Evolutionary conservation across 2,888 invertebrate genomes (phyloP), one percentile per base, ranked within the genome.

Genomic region (Ennomos erosarius): DNA sequence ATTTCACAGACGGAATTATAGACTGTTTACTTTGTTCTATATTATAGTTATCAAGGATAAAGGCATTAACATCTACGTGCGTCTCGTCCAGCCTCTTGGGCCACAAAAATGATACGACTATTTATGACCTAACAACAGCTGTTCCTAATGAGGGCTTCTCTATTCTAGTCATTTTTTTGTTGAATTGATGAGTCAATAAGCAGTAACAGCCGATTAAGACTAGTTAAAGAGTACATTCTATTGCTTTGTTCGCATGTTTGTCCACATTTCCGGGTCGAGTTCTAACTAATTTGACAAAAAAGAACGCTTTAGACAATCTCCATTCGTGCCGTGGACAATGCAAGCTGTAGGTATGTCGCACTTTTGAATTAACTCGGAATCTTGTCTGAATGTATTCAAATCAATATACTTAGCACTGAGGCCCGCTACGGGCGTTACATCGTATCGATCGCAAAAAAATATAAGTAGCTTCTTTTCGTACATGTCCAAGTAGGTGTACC

Each of bases 351-450:
- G 44, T 52, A 59, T 33, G 46, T 58, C 45, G 40, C 39, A 16
- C 12, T 39, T 48, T 40, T 43, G 52, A 53, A 59, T 58, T 12
- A 50, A 47, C 51, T 58, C 49, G 40, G 47, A 46, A 45, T 53
- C 51, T 55, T 60, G 59, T 68, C 69, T 62, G 59, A 74, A 74
- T 73, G 65, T 73, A 76, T 76, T 74, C 64, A 69, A 79, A 78
- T 74, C 74, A 68, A 75, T 78, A 78, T 68, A n/a, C n/a, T n/a
- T n/a, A 65, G 55, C 60, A 62, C 65, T 46, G 75, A 72, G 75
- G 74, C 73, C 72, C 73, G 55, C 49, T 67, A 56, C 55, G 65
- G 65, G 59, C 40, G 47, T 43, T 26, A 37, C 40, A 6, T 26
- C 40, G 9, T 26, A 35, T 49, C 47, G 43, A 35, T 38, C 16